A percentile compares a stretch with the other conserved stretches of the same genome.
phyloP scores from a whole-genome alignment of 2,113 vertebrate species.

The Alosa alosa region DNA sequence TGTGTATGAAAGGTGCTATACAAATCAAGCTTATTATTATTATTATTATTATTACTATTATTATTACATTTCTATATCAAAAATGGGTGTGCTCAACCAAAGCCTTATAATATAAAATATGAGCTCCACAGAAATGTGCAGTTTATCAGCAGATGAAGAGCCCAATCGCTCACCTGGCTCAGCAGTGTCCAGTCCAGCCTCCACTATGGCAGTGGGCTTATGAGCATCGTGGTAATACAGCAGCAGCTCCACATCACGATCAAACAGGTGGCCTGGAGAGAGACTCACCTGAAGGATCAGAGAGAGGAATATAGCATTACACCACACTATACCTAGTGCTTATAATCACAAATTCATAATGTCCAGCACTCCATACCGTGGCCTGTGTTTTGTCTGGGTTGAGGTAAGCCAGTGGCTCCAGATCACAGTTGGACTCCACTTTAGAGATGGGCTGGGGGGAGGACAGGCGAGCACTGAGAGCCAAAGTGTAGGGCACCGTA shows the following conservation, averaged over 20 bases:
- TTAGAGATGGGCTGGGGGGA: constrained; percentile 58
- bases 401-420: constrained; percentile 65
- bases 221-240: constrained; percentile 74
- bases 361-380: constrained; percentile 59
- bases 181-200: constrained; percentile 59
- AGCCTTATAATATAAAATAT: background rate
- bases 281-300: constrained; percentile 68
- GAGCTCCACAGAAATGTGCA: background rate
- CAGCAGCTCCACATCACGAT: constrained; percentile 75
- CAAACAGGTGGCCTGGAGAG: constrained; percentile 75
- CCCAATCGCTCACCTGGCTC: constrained; percentile 58
- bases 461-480: constrained; percentile 50
- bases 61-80: no score
- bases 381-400: constrained; percentile 66
- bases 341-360: background rate
- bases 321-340: background rate
- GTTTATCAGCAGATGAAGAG: background rate
- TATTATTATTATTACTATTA: no score
- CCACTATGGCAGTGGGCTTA: constrained; percentile 71
- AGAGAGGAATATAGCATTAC: background rate
- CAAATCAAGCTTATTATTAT: no score
- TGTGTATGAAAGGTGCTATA: no score
- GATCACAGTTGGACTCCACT: constrained; percentile 72
- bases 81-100: background rate
- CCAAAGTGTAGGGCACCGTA: constrained; percentile 71